A percentile compares a stretch with the other conserved stretches of the same genome.
phyloP scores from a whole-genome alignment of 2,888 invertebrate species.

The Parelbella ahira region DNA sequence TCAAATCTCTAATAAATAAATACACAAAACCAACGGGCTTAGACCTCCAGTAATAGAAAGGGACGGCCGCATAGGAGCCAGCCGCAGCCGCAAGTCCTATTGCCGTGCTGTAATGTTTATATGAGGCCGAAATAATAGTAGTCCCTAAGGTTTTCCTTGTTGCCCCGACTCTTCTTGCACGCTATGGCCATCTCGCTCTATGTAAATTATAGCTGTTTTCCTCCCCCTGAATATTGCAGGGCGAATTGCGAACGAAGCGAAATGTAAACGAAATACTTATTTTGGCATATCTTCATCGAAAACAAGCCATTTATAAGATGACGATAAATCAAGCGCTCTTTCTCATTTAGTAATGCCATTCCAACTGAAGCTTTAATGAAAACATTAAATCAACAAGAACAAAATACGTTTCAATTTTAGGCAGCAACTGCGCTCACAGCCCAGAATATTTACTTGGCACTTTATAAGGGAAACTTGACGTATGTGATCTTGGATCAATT shows the following conservation, averaged over 20 bases:
- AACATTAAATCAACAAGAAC: slow-evolving; percentile 17
- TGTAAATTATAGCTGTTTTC: slow-evolving; percentile 68
- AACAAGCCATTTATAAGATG: slow-evolving; percentile 64
- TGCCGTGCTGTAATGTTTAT: slow-evolving; percentile 14
- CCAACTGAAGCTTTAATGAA: slow-evolving; percentile 26
- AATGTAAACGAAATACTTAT: slow-evolving; percentile 64
- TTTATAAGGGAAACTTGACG: no score
- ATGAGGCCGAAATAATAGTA: slow-evolving; percentile 6
- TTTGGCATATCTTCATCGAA: slow-evolving; percentile 58
- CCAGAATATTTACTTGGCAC: no score
- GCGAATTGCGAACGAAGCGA: slow-evolving; percentile 43
- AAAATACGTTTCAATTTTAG: slow-evolving; percentile 22
- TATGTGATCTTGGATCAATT: no score
- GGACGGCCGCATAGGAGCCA: no score
- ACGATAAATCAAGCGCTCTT: slow-evolving; percentile 52
- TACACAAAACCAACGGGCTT: no score
- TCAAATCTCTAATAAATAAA: no score
- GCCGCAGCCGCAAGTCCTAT: no score
- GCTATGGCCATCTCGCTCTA: slow-evolving; percentile 35
- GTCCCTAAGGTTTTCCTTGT: slow-evolving; percentile 14
- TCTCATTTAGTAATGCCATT: slow-evolving; percentile 31
- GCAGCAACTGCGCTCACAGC: background rate
- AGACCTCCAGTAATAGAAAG: no score
- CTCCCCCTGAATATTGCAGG: slow-evolving; percentile 55
- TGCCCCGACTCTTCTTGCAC: slow-evolving; percentile 7